Conservation (phyloP, 1,140 invertebrate genomes). For the Bombus soroeensis region DNA sequence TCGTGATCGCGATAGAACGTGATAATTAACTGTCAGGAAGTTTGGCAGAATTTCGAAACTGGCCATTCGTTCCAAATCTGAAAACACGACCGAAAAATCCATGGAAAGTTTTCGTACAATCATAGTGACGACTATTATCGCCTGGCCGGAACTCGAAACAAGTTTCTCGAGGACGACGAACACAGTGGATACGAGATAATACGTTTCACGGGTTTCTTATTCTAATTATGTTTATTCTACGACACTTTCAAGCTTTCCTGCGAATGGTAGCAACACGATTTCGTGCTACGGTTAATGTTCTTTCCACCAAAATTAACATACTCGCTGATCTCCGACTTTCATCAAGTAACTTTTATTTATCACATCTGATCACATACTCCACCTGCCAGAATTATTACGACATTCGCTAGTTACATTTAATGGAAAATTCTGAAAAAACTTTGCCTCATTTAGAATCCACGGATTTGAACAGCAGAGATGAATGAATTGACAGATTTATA, state of each 20-base stretch:
- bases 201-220: constrained; percentile 24
- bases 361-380: too few relatives aligned
- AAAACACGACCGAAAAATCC: background rate
- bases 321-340: background rate
- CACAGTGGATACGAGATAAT: background rate
- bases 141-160: constrained; percentile 34
- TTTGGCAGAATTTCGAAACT: constrained; percentile 30
- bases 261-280: background rate
- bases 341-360: too few relatives aligned
- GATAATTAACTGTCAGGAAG: constrained; percentile 24
- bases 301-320: background rate
- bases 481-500: too few relatives aligned
- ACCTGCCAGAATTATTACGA: too few relatives aligned
- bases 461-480: too few relatives aligned
- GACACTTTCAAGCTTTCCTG: background rate
- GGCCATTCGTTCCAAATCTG: background rate
- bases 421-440: too few relatives aligned
- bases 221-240: background rate
- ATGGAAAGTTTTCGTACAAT: constrained; percentile 36
- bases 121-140: background rate
- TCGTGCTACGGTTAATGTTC: background rate
- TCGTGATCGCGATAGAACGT: background rate
- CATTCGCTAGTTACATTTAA: too few relatives aligned
- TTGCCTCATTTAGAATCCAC: too few relatives aligned
- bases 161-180: background rate